Percentiles rank a stretch among this genome's conserved stretches.
These are phyloP conservation scores for Drosophila eohydei DNA, from an alignment of 2,888 invertebrate genomes.

Conservation along the genomic window DNA sequence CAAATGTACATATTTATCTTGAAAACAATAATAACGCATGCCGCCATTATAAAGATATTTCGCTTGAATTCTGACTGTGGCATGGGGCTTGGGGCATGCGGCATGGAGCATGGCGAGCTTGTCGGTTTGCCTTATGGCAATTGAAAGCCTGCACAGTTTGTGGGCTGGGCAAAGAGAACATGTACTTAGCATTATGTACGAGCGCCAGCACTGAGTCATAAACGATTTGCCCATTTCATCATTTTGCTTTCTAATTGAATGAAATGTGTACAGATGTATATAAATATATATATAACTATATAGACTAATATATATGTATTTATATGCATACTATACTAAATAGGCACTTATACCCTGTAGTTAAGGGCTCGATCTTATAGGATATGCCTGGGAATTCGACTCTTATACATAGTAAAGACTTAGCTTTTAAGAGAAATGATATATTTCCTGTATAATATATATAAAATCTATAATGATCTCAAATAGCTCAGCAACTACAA, in stretches of 20 bases:
- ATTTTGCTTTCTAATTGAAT: conserved; percentile 71
- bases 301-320: not conserved
- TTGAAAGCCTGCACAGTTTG: not conserved
- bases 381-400: not conserved
- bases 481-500: not conserved
- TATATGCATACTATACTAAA: not conserved
- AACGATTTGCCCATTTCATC: conserved; percentile 52
- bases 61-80: conserved; percentile 1
- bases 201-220: conserved; percentile 59
- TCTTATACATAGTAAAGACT: not conserved
- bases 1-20: conserved; percentile 28
- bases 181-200: conserved; percentile 42
- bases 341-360: conserved; percentile 19
- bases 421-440: not conserved
- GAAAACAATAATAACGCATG: conserved; percentile 46
- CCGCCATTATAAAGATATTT: conserved; percentile 49
- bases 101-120: not conserved
- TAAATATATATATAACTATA: not conserved
- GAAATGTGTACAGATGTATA: conserved; percentile 6
- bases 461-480: not conserved
- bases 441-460: not conserved
- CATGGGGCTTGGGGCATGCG: not conserved
- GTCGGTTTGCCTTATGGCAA: not conserved
- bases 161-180: not conserved
- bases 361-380: not conserved